Conservation (phyloP, 2,888 invertebrate genomes). For the Pyrrhosoma nymphula region DNA sequence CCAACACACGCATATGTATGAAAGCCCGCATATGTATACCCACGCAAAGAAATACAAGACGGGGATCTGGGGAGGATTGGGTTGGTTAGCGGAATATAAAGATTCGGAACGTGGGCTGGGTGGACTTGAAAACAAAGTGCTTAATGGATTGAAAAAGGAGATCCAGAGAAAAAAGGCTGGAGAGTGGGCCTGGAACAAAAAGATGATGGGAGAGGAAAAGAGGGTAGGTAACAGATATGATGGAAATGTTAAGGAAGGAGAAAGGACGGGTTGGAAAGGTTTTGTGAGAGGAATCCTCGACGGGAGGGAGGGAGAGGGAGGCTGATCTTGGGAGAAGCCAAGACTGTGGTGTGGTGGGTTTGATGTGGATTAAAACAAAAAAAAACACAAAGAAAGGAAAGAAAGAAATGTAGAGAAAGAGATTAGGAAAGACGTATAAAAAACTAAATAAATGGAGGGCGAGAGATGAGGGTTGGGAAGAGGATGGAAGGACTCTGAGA, state of each 20-base stretch:
- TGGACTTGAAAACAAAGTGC: constrained; percentile 56
- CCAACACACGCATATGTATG: too few relatives aligned
- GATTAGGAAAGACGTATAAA: neutral
- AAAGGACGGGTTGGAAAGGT: neutral
- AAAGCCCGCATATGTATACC: too few relatives aligned
- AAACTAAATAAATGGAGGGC: neutral
- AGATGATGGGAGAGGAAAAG: neutral
- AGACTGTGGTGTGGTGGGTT: neutral
- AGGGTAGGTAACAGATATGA: neutral
- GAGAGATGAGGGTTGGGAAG: neutral
- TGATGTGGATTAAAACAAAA: constrained; percentile 12
- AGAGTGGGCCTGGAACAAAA: neutral
- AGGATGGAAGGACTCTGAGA: neutral
- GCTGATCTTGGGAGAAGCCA: neutral
- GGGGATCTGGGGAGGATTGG: neutral
- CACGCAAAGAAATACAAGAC: neutral
- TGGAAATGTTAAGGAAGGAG: neutral
- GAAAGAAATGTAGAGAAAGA: neutral
- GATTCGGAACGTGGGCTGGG: neutral
- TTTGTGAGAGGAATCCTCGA: neutral
- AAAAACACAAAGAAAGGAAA: neutral
- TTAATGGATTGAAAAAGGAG: constrained; percentile 65
- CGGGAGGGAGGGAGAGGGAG: neutral
- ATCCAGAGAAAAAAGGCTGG: neutral
- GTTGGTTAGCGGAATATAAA: neutral